phyloP scores from a whole-genome alignment of 2,888 invertebrate genomes.

The Linnaemya tessellans region DNA sequence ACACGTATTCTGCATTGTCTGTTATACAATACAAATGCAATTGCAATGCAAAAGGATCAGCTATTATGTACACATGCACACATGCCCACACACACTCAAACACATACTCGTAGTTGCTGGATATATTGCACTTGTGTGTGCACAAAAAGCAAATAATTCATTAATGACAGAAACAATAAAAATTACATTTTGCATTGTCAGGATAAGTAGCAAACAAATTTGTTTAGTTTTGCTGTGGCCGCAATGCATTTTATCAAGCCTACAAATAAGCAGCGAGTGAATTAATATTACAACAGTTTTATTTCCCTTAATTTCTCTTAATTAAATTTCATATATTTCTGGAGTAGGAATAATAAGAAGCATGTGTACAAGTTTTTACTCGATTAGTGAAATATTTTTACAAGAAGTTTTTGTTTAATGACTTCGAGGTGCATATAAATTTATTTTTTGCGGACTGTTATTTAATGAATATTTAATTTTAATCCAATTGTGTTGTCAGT shows the following conservation, averaged over 20 bases:
- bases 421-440: no score
- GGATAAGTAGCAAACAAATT: constrained; percentile 22
- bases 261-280: neutral
- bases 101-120: neutral
- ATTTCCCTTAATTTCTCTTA: neutral
- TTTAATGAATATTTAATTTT: no score
- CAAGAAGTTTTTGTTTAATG: no score
- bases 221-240: neutral
- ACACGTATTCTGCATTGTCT: constrained; percentile 45
- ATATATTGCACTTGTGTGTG: neutral
- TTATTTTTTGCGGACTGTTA: no score
- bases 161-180: constrained; percentile 32
- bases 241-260: constrained; percentile 24
- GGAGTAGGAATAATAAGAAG: no score
- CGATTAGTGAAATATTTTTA: no score
- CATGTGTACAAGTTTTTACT: no score
- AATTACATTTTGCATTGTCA: constrained; percentile 28
- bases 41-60: neutral
- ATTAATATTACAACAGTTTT: neutral
- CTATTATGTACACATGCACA: neutral
- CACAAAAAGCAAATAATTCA: constrained; percentile 17
- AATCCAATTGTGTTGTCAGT: no score
- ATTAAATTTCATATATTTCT: constrained; percentile 6
- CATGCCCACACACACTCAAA: neutral
- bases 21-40: constrained; percentile 9